These are phyloP conservation scores for Leucopsar rothschildi DNA, from an alignment of 2,113 vertebrate genomes.

Conservation along the genomic window DNA sequence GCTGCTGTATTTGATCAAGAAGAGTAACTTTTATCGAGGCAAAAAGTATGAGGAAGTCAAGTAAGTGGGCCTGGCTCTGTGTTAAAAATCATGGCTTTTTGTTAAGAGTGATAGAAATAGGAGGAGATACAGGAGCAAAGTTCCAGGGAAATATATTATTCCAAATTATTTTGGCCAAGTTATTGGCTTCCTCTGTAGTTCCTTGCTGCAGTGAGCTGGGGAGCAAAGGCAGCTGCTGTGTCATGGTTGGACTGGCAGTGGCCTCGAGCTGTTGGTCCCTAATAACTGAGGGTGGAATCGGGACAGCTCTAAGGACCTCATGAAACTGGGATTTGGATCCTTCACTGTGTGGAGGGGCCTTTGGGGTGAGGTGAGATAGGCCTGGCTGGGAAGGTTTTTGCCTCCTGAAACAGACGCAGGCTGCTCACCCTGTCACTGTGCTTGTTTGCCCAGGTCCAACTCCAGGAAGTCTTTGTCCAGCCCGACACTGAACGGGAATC, in stretches of 20 bases:
- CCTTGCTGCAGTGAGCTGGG: neutral
- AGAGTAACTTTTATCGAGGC: slow-evolving; percentile 89
- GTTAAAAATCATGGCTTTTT: neutral
- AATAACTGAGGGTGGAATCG: neutral
- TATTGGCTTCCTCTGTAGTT: neutral
- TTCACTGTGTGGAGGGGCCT: neutral
- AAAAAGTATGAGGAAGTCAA: slow-evolving; percentile 93
- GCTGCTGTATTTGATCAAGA: slow-evolving; percentile 92
- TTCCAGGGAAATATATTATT: neutral
- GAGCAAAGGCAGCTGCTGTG: neutral
- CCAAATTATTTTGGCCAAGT: neutral
- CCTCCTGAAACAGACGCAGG: neutral
- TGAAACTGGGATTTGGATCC: neutral
- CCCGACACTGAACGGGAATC: slow-evolving; percentile 4
- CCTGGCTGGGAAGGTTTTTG: neutral
- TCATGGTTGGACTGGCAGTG: neutral
- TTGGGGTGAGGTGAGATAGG: neutral
- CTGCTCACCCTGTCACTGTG: neutral
- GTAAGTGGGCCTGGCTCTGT: slow-evolving; percentile 66
- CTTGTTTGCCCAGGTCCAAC: slow-evolving; percentile 19
- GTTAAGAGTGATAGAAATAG: neutral
- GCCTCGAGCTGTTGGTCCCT: neutral
- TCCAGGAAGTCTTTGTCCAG: slow-evolving; percentile 8
- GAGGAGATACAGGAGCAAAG: neutral
- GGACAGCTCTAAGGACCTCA: neutral